These are phyloP conservation scores for Drosophila bifasciata DNA, from an alignment of 1,140 invertebrate genomes.

Conservation along the genomic window DNA sequence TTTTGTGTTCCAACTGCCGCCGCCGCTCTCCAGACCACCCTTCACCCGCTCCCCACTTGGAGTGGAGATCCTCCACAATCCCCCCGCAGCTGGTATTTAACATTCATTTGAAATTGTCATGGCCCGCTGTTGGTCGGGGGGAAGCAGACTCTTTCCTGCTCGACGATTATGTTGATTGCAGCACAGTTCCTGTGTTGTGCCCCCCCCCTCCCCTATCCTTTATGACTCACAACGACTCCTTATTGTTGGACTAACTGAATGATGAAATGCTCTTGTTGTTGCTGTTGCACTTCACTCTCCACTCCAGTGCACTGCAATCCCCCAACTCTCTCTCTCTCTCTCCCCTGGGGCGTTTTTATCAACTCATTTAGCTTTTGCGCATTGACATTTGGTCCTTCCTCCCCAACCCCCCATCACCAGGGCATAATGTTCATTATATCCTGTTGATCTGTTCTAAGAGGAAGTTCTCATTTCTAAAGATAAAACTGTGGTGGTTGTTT, in stretches of 20 bases:
- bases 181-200: slow-evolving; percentile 67
- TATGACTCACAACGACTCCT: slow-evolving; percentile 35
- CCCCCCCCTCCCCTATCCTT: slow-evolving; percentile 39
- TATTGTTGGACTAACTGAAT: slow-evolving; percentile 77
- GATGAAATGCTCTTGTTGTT: slow-evolving; percentile 27
- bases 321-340: slow-evolving; percentile 19
- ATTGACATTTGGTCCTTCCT: slow-evolving; percentile 35
- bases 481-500: too few relatives aligned
- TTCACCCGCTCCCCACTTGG: slow-evolving; percentile 4
- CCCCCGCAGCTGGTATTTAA: slow-evolving; percentile 67
- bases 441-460: slow-evolving; percentile 74
- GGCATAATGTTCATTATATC: slow-evolving; percentile 79
- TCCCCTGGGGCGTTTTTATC: slow-evolving; percentile 61
- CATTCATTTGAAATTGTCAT: slow-evolving; percentile 80
- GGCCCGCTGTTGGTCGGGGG: slow-evolving; percentile 54
- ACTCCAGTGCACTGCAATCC: not conserved
- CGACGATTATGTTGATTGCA: slow-evolving; percentile 80
- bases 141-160: slow-evolving; percentile 57
- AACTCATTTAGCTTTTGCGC: slow-evolving; percentile 70
- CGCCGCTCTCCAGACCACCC: not conserved
- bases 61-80: too few relatives aligned
- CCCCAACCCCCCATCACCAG: slow-evolving; percentile 22
- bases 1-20: slow-evolving; percentile 27
- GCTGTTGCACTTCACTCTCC: not conserved
- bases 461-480: slow-evolving; percentile 23